These are phyloP conservation scores for Napeogenes inachia DNA, from an alignment of 2,888 invertebrate genomes.

Conservation along the genomic window DNA sequence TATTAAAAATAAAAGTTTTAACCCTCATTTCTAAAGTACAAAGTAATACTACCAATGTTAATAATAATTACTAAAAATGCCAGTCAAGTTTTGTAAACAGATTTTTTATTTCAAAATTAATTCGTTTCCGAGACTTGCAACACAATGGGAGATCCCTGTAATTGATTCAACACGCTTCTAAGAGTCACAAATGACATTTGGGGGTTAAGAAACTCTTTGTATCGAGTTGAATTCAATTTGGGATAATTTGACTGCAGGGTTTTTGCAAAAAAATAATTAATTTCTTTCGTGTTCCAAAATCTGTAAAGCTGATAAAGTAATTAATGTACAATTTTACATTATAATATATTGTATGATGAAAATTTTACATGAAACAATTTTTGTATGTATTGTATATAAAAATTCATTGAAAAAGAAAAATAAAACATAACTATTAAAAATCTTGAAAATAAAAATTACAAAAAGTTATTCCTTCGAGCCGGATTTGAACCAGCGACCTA, in stretches of 20 bases:
- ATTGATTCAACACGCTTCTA: constrained; percentile 62
- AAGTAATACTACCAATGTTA: background rate
- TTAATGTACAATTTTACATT: background rate
- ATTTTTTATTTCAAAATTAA: constrained; percentile 34
- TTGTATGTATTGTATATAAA: constrained; percentile 7
- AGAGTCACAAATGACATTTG: constrained; percentile 35
- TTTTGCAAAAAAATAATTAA: constrained; percentile 23
- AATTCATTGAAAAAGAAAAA: background rate
- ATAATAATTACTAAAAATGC: background rate
- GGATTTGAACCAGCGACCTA: constrained; percentile 80
- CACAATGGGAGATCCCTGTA: constrained; percentile 44
- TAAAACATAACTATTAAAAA: constrained; percentile 17
- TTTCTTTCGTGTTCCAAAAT: background rate
- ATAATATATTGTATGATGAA: background rate
- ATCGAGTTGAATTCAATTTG: constrained; percentile 43
- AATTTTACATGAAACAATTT: background rate
- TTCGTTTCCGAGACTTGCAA: constrained; percentile 40
- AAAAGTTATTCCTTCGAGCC: constrained; percentile 69
- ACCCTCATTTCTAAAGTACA: no score
- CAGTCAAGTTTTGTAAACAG: constrained; percentile 2
- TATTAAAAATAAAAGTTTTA: no score
- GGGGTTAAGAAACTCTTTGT: constrained; percentile 35
- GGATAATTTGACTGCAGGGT: constrained; percentile 34
- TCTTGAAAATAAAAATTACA: constrained; percentile 24
- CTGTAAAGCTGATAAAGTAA: background rate